These are phyloP conservation scores for Drosophila demipolita DNA, from an alignment of 2,888 invertebrate genomes.

Conservation along the genomic window DNA sequence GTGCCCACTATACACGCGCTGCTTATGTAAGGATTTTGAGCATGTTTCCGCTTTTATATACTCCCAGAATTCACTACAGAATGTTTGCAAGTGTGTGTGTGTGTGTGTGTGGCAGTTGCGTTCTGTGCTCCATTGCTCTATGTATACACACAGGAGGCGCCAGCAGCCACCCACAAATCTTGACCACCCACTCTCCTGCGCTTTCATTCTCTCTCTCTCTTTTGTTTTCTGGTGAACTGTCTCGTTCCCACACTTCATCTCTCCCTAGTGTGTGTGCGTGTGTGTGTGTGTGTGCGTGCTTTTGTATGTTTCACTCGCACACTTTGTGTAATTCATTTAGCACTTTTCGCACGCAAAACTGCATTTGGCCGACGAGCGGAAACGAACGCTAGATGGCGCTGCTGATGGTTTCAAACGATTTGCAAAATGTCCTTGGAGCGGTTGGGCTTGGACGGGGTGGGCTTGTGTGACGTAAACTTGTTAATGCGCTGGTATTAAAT, in stretches of 20 bases:
- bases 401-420: slow-evolving; percentile 28
- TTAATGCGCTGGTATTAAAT: not conserved
- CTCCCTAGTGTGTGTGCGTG: not conserved
- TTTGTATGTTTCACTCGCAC: slow-evolving; percentile 23
- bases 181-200: not conserved
- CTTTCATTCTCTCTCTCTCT: not conserved
- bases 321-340: slow-evolving; percentile 52
- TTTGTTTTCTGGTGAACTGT: not conserved
- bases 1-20: slow-evolving; percentile 37
- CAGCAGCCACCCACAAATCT: slow-evolving; percentile 16
- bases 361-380: slow-evolving; percentile 47
- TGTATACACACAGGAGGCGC: slow-evolving; percentile 4
- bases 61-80: slow-evolving; percentile 48
- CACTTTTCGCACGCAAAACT: slow-evolving; percentile 55
- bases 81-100: slow-evolving; percentile 5
- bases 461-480: not conserved
- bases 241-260: not conserved
- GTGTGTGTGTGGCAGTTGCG: not conserved
- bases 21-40: slow-evolving; percentile 77
- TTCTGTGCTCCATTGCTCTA: not conserved
- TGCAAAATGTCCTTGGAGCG: slow-evolving; percentile 12
- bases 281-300: slow-evolving; percentile 1
- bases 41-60: slow-evolving; percentile 78
- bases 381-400: slow-evolving; percentile 55
- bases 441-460: not conserved